Evolutionary conservation across 1,140 invertebrate species (phyloP).

Genomic region (Rhagoletis zephyria): DNA sequence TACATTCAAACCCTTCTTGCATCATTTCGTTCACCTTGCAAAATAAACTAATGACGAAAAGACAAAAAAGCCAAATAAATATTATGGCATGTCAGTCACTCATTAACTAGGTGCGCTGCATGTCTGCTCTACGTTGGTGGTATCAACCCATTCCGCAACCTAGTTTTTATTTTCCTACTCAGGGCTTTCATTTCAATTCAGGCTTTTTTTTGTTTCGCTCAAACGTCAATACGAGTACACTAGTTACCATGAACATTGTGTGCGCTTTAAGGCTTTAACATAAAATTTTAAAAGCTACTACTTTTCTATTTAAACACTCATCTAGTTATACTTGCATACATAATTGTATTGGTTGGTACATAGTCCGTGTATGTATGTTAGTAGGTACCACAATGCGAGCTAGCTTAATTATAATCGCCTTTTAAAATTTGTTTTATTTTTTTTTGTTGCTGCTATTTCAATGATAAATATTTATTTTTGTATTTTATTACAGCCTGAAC

Average conservation of each 20-base stretch:
- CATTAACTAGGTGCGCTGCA: slow-evolving; percentile 7
- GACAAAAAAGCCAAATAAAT: neutral
- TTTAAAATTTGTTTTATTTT: neutral
- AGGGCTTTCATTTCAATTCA: neutral
- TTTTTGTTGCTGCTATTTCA: neutral
- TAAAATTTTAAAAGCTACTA: too few species aligned
- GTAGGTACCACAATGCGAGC: neutral
- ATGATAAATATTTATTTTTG: neutral
- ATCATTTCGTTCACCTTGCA: neutral
- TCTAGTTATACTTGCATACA: too few species aligned
- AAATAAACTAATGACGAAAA: neutral
- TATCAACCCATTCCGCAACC: neutral
- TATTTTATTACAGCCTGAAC: slow-evolving; percentile 28
- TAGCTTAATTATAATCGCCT: slow-evolving; percentile 20
- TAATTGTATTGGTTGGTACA: too few species aligned
- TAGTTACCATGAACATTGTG: neutral
- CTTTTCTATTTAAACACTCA: too few species aligned
- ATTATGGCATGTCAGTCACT: neutral
- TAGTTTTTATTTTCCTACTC: neutral
- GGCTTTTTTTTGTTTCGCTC: neutral
- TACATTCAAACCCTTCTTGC: neutral
- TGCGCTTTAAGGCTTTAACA: neutral
- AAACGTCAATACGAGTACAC: neutral
- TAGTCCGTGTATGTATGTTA: neutral
- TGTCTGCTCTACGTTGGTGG: neutral